Evolutionary conservation across 23 tunicate genomes (phyloP), one percentile per base, ranked within the genome.

Genomic region (Halocynthia roretzi): DNA sequence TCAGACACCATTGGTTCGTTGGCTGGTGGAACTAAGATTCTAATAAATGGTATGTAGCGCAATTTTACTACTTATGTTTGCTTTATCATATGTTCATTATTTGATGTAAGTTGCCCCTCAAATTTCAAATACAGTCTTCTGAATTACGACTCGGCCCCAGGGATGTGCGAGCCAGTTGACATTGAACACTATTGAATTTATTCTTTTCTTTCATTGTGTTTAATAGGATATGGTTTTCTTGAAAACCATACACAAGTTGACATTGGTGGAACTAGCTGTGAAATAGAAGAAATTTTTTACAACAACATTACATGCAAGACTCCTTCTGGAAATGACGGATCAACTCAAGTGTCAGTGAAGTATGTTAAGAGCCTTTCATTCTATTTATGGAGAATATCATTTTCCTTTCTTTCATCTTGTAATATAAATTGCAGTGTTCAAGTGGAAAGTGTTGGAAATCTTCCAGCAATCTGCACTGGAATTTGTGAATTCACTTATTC

Each of bases 1-100:
- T 11, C 71, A 9, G 82, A 87, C 12, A 72, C 53, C 31, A 63
- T 61, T 56, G 98, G 92, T 7, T 92, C 98, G 0, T 67, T 82
- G 8, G 75, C 50, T 0, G 98, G 98, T 7, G 98, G 98, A 56
- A 82, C 85, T 6, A 62, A 20, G 22, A 21, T 74, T 8, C 6
- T 17, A 54, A 54, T 71, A 71, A 44, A 9, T 44, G 76, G 76
- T 71, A n/a, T 31, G 44, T 31, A 31, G 44, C 44, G 44, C 44
- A 31, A 31, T 31, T 31, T 31, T 31, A 31, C 44, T 31, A 31
- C 44, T 31, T 4, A 31, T 31, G 44, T 31, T 31, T 31, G 44
- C 44, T 31, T 31, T 4, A 31, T 31, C 44, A 31, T 31, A 31
- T 31, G 2, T 31, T 31, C 4, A 31, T 31, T 31, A 31, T 31